These are phyloP conservation scores for Mayetiola destructor DNA, from an alignment of 2,888 invertebrate genomes.

Conservation along the genomic window DNA sequence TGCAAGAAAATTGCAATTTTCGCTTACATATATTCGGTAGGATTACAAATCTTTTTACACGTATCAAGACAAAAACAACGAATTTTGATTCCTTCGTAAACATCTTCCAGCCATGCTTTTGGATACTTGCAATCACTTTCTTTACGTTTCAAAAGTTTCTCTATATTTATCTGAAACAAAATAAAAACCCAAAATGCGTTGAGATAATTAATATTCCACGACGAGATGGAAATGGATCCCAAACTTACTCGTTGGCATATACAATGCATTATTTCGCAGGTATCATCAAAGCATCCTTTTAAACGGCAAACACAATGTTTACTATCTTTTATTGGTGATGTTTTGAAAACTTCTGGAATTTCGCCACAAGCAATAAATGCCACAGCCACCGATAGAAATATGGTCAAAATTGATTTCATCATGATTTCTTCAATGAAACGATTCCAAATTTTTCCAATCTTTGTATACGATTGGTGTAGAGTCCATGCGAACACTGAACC, in stretches of 20 bases:
- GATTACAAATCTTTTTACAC: not conserved
- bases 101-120: not conserved
- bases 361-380: not conserved
- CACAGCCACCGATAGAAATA: not conserved
- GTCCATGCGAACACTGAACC: too few species aligned
- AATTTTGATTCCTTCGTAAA: not conserved
- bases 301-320: not conserved
- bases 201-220: not conserved
- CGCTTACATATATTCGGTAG: not conserved
- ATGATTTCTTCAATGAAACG: too few species aligned
- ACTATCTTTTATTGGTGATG: not conserved
- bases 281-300: not conserved
- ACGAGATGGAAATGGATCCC: not conserved
- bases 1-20: too few species aligned
- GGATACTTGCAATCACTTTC: not conserved
- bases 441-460: too few species aligned
- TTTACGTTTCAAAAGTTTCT: not conserved
- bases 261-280: not conserved
- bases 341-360: too few species aligned
- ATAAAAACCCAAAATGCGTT: not conserved
- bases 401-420: not conserved
- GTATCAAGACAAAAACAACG: not conserved
- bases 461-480: too few species aligned
- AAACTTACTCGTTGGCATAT: not conserved
- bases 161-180: not conserved